These are phyloP conservation scores for Capreolus pygargus DNA, from an alignment of 2,113 vertebrate genomes.

Conservation along the genomic window DNA sequence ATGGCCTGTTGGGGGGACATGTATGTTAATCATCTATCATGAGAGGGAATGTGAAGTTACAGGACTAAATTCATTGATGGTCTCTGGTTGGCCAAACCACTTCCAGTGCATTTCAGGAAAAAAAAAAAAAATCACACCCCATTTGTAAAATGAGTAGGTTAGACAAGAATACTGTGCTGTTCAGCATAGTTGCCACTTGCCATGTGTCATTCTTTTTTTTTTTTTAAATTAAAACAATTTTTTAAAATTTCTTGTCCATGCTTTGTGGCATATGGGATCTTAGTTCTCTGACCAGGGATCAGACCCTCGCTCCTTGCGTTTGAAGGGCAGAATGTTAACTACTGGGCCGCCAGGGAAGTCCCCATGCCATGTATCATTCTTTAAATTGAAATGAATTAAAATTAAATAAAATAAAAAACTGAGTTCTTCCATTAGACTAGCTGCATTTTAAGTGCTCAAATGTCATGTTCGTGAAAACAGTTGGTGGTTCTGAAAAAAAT, in stretches of 20 bases:
- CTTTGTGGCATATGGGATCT: not conserved
- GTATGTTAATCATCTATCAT: rapidly evolving
- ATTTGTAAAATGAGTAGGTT: rapidly evolving
- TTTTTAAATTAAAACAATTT: not conserved
- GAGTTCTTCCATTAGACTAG: rapidly evolving
- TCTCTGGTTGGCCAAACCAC: not conserved
- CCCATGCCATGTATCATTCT: rapidly evolving
- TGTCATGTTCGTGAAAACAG: not conserved
- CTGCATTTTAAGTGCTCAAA: not conserved
- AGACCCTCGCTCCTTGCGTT: not conserved
- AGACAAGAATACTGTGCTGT: not conserved
- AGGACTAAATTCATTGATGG: rapidly evolving
- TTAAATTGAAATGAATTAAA: not conserved
- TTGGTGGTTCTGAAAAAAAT: not conserved
- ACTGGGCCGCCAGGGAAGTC: not conserved
- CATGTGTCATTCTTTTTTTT: not conserved
- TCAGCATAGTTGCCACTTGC: rapidly evolving
- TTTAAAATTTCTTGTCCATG: not conserved
- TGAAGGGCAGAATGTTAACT: not conserved
- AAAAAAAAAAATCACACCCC: not conserved
- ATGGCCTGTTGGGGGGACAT: rapidly evolving
- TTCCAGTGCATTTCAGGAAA: not conserved
- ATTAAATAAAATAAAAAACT: not conserved
- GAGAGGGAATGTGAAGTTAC: not conserved
- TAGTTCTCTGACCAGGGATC: not conserved